These are phyloP conservation scores for Hypomecis atomaria DNA, from an alignment of 2,888 invertebrate genomes.

Conservation along the genomic window DNA sequence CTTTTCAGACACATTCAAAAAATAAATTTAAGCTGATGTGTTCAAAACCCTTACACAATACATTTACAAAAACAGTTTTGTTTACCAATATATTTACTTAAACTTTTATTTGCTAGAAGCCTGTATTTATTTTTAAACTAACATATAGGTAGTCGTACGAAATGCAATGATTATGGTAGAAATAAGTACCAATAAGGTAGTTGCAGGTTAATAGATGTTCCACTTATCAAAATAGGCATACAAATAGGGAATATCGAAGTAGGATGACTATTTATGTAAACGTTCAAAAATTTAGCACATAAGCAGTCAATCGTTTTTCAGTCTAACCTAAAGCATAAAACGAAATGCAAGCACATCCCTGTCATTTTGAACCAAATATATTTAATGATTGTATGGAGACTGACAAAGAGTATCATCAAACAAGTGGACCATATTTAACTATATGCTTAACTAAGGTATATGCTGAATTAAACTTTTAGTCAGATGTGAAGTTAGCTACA, in stretches of 20 bases:
- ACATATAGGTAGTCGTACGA: not conserved
- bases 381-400: not conserved
- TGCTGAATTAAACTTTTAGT: no score
- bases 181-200: conserved; percentile 21
- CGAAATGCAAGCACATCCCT: conserved; percentile 68
- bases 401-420: conserved; percentile 9
- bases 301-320: conserved; percentile 67
- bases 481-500: no score
- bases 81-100: not conserved
- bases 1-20: no score
- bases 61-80: conserved; percentile 3
- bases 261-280: conserved; percentile 46
- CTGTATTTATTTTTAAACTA: not conserved
- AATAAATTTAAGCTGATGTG: no score
- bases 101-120: not conserved
- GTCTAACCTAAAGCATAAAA: conserved; percentile 68
- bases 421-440: not conserved
- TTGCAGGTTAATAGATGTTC: not conserved
- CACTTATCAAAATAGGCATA: conserved; percentile 13
- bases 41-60: not conserved
- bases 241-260: conserved; percentile 41
- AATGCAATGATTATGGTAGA: not conserved
- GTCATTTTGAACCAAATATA: conserved; percentile 36
- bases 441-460: no score
- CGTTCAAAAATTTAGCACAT: conserved; percentile 73